Evolutionary conservation across 2,888 invertebrate species (phyloP).

Genomic region (Oscheius sp.): DNA sequence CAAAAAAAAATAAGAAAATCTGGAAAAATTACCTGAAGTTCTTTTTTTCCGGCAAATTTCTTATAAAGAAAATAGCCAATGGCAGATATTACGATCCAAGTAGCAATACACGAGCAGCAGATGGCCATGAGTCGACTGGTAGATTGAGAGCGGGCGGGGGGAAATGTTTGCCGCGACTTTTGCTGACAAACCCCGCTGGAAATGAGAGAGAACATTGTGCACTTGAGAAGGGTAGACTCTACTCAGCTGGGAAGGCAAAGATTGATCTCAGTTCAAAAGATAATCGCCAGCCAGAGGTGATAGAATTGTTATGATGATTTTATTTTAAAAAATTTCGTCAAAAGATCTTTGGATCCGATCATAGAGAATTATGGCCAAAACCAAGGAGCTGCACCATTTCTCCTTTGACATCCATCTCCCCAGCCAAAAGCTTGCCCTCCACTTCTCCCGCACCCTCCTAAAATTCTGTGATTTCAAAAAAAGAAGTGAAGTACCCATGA

Average conservation of each 20-base stretch:
- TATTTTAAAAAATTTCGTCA: too few relatives aligned
- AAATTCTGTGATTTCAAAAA: constrained; percentile 2
- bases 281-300: too few relatives aligned
- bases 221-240: too few relatives aligned
- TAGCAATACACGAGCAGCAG: background rate
- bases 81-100: background rate
- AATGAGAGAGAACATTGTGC: too few relatives aligned
- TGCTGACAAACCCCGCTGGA: constrained; percentile 16
- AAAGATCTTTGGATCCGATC: too few relatives aligned
- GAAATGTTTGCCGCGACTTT: background rate
- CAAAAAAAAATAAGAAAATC: background rate
- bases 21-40: background rate
- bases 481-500: constrained; percentile 44
- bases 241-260: too few relatives aligned
- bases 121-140: background rate
- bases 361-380: constrained; percentile 26
- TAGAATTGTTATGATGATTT: too few relatives aligned
- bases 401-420: constrained; percentile 51
- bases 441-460: constrained; percentile 57
- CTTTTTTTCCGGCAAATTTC: background rate
- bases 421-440: constrained; percentile 61
- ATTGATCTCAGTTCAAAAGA: too few relatives aligned
- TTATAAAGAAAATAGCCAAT: constrained; percentile 19
- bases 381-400: constrained; percentile 37
- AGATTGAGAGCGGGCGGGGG: background rate